Base-by-base conservation (phyloP, 2,113 vertebrate species). In the Dicaeum eximium region DNA sequence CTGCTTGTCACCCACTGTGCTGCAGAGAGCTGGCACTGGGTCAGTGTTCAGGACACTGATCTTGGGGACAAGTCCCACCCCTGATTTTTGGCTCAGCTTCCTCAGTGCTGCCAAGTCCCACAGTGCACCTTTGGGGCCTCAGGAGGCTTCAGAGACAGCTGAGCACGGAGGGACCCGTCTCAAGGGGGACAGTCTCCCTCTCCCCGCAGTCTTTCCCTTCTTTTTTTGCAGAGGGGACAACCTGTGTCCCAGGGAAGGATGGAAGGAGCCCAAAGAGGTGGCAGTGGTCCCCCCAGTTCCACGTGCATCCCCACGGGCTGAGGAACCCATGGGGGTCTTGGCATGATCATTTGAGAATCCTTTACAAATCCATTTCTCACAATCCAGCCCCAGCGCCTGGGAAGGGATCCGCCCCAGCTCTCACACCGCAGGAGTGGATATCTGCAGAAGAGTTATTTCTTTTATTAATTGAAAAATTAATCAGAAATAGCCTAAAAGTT, bases 91-190 rank as follows among this genome's bases (percentile, higher is more conserved):
- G 31, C 47, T 75, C 67, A 13, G 51, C 24, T 57, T 42, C 35
- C 13, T 20, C 25, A 2, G 56, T 25, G 6, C 38, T 1, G 0
- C 24, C 3, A 14, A 56, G 8, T 28, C 35, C 62, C 71, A 54
- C 40, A 42, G 2, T 0, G 4, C 35, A 12, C 4, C 40, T 11
- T 5, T 33, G 72, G 19, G 40, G 51, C 33, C 54, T 22, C 2
- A 0, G 73, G 73, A 44, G 45, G 22, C 15, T 62, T 19, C 42
- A 7, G 37, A 50, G 51, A 11, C 45, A 79, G 28, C 56, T 1
- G 21, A 66, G 22, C 67, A 24, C 5, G 0, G 4, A 31, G 8
- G 5, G 19, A 3, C 13, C 48, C 0, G 0, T 45, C 44, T n/a
- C 1, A 1, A 23, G 30, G 44, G 54, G 20, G 3, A 27, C 22